A percentile compares a stretch with the other conserved stretches of the same genome.
phyloP scores from a whole-genome alignment of 2,888 invertebrate species.

The Diarsia brunnea region DNA sequence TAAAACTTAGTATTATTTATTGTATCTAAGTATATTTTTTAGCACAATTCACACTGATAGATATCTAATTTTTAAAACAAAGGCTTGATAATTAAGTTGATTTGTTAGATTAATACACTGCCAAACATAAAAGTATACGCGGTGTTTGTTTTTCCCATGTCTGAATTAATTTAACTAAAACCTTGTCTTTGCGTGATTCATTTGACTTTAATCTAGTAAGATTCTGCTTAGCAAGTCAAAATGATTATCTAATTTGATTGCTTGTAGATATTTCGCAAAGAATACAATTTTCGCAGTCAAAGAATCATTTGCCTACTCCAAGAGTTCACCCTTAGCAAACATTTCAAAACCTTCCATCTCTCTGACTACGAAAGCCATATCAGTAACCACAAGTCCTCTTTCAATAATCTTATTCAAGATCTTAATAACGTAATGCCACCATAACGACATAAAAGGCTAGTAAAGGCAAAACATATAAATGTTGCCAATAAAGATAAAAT shows the following conservation, averaged over 20 bases:
- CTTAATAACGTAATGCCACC: slow-evolving; percentile 7
- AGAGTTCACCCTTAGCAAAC: too few species aligned
- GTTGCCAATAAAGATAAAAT: slow-evolving; percentile 21
- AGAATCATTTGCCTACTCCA: not conserved
- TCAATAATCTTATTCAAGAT: slow-evolving; percentile 27
- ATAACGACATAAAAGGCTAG: slow-evolving; percentile 5
- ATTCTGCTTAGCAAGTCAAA: not conserved
- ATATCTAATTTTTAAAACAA: slow-evolving; percentile 2
- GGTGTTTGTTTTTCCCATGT: not conserved
- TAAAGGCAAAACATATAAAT: slow-evolving; percentile 13
- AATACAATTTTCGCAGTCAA: not conserved
- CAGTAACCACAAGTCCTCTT: not conserved
- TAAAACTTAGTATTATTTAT: not conserved
- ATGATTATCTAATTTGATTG: not conserved
- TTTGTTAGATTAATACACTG: slow-evolving; percentile 10
- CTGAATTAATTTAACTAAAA: not conserved
- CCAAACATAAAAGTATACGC: not conserved
- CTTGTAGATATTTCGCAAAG: not conserved
- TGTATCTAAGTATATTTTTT: not conserved
- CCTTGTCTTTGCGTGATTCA: not conserved
- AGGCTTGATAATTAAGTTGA: slow-evolving; percentile 1
- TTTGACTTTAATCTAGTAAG: not conserved
- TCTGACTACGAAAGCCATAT: not conserved
- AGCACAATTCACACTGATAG: not conserved
- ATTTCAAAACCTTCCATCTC: not conserved